Evolutionary conservation across 2,797 vertebrate species (phyloP), one percentile per base, ranked within the genome.

Genomic region (Coilia nasus): DNA sequence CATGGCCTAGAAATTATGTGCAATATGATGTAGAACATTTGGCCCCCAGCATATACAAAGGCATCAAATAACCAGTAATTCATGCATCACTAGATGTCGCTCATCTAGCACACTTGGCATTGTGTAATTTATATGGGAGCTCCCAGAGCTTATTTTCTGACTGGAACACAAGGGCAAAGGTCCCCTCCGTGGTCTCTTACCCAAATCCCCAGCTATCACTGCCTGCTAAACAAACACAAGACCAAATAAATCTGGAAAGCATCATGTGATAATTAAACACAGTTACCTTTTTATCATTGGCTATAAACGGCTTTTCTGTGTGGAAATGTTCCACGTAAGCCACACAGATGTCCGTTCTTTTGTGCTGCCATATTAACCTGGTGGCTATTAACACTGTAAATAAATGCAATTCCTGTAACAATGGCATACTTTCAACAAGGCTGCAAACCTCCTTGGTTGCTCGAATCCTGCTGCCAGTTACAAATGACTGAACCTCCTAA

Each of bases 111-210:
- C 25, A 15, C 23, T 56, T 19, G 9, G 56, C 57, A 17, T 15
- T 23, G 50, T 9, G 46, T 71, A 50, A 82, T 28, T 25, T 44
- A 41, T 19, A 28, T 83, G 47, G 57, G 2, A 10, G 46, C 88
- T 86, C 85, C 62, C 87, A 91, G 86, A 82, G 83, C 84, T 86
- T 89, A 89, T 41, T 82, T 90, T 89, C 87, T 91, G 86, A 89
- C 64, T 89, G 90, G 92, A 94, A 94, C 92, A 94, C 88, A 92
- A 86, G 91, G 89, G 90, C 92, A 94, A 84, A 93, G 93, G 91
- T 95, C 90, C 92, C 83, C 84, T 88, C 88, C 87, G 78, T 89
- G 85, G 75, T 89, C 88, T 81, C 89, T 88, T 84, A 87, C 84
- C 87, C 90, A 93, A 92, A 91, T 93, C 91, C 92, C 92, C 85